Conservation (phyloP, 2,797 vertebrate species). For the Ammospiza maritima region DNA sequence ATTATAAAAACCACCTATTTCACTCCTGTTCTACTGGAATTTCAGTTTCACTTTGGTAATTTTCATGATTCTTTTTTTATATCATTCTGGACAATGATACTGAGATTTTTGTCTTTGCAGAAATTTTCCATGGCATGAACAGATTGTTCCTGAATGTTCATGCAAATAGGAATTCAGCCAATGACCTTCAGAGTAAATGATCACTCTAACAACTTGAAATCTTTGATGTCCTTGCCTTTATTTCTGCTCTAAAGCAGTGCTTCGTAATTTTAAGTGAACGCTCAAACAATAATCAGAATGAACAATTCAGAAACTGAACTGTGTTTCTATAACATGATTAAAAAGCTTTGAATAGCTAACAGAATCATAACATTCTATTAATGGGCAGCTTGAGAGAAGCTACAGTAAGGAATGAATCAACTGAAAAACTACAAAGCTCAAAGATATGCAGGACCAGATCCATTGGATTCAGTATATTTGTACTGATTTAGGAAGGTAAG, state of each 20-base stretch:
- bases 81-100: not conserved
- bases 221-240: not conserved
- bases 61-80: not conserved
- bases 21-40: not conserved
- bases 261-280: not conserved
- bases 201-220: not conserved
- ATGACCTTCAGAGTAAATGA: not conserved
- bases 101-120: not conserved
- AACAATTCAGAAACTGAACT: slow-evolving; percentile 4
- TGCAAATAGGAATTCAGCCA: not conserved
- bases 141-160: slow-evolving; percentile 21
- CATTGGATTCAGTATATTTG: not conserved
- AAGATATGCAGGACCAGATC: not conserved
- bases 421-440: not conserved
- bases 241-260: slow-evolving; percentile 1
- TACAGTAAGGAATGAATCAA: not conserved
- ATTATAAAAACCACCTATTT: not conserved
- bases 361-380: slow-evolving; percentile 8
- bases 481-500: not conserved
- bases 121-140: not conserved
- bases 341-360: slow-evolving; percentile 26
- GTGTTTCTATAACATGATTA: slow-evolving; percentile 43
- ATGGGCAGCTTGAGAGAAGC: not conserved
- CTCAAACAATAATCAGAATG: slow-evolving; percentile 39
- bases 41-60: not conserved